Conservation (phyloP, 2,113 vertebrate genomes). For the Brachyistius frenatus region DNA sequence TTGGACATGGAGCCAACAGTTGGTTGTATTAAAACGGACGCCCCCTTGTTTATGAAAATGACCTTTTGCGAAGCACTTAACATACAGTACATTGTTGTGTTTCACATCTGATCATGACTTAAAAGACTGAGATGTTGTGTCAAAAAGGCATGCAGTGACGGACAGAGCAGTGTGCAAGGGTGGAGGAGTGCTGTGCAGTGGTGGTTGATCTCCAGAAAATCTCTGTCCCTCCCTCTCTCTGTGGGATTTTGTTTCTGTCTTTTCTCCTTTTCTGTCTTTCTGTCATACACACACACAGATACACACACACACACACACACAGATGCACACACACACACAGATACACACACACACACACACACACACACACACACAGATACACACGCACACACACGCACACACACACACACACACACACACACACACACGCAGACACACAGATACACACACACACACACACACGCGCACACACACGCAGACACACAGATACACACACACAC, state of each 20-base stretch:
- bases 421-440: too few species aligned
- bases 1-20: constrained; percentile 41
- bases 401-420: not conserved
- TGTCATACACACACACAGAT: not conserved
- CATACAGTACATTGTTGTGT: constrained; percentile 42
- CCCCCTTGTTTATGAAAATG: constrained; percentile 23
- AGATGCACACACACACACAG: not conserved
- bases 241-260: constrained; percentile 33
- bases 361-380: too few species aligned
- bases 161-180: constrained; percentile 37
- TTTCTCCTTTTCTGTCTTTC: not conserved
- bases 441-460: not conserved
- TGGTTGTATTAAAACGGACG: constrained; percentile 19
- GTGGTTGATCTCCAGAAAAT: constrained; percentile 49
- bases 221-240: constrained; percentile 56
- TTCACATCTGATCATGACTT: constrained; percentile 24
- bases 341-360: not conserved
- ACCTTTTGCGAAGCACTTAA: constrained; percentile 41
- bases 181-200: constrained; percentile 35
- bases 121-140: constrained; percentile 15
- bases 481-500: too few species aligned
- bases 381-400: not conserved
- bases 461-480: not conserved
- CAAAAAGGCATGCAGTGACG: constrained; percentile 25
- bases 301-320: not conserved